Evolutionary conservation across 2,797 vertebrate species (phyloP), one percentile per base, ranked within the genome.

Genomic region (Garrulus glandarius): DNA sequence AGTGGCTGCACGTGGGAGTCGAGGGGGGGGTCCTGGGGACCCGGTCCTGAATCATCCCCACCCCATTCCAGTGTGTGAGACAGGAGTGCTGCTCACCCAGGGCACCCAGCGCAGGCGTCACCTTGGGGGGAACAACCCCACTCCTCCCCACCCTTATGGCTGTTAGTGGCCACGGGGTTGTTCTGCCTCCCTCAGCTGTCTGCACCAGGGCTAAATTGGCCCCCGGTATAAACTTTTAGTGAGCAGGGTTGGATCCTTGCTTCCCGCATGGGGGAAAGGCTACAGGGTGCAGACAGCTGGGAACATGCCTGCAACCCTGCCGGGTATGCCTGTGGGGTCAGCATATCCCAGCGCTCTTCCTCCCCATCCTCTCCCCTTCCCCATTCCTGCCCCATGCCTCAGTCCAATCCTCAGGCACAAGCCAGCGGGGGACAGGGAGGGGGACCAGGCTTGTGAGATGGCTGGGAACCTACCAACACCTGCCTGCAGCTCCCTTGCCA

Each of bases 401-500:
- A 71, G 17, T 44, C 43, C 86, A 76, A 75, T 59, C 79, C 63
- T 44, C 87, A 56, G 81, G 63, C 89, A 91, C 56, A 36, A 84
- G 53, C 80, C 76, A 87, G 70, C 0, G 2, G 64, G 79, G 55
- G 52, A 76, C 39, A 21, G 65, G 78, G 85, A 91, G 76, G 44
- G 87, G 37, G 64, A 64, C 67, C 47, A 67, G 47, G 93, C 91
- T 89, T 44, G 23, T 2, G 67, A 93, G 95, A 67, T 82, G 89
- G 71, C 92, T 90, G 67, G 71, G 84, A 92, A 92, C 79, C 69
- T 74, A 46, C 91, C 67, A 96, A 80, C 92, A 96, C 95, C 94
- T 96, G 96, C 89, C 49, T 67, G 59, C 18, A 18, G 70, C 50
- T 95, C 85, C 57, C 79, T 97, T 93, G 87, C 81, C 90, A 97